Evolutionary conservation across 2,797 vertebrate genomes (phyloP).

Genomic region (Spheniscus humboldti): DNA sequence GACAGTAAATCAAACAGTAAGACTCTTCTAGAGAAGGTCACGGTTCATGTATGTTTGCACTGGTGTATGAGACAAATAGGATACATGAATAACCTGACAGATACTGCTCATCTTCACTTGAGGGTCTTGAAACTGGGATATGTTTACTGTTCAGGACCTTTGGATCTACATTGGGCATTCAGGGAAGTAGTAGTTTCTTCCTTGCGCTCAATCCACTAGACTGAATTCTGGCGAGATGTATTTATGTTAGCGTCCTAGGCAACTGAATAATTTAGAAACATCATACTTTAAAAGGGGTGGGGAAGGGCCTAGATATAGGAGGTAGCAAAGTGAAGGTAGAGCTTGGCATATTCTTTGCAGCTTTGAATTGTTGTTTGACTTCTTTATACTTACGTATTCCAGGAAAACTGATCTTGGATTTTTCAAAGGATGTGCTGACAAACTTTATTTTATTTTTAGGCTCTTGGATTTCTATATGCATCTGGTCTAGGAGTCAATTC

Average conservation of each 20-base stretch:
- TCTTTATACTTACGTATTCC: neutral
- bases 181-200: neutral
- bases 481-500: constrained; percentile 96
- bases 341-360: neutral
- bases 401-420: neutral
- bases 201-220: rapidly evolving
- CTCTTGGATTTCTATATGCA: constrained; percentile 95
- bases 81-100: neutral
- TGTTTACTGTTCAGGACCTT: neutral
- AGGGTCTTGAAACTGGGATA: neutral
- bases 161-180: neutral
- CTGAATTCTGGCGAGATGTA: neutral
- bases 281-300: neutral
- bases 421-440: neutral
- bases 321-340: neutral
- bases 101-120: neutral
- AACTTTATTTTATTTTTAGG: constrained; percentile 72
- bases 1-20: neutral
- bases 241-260: neutral
- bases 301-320: neutral
- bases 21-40: neutral
- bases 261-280: neutral
- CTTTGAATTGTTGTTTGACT: neutral
- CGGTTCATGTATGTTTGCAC: neutral
- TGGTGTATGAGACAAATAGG: neutral